phyloP scores from a whole-genome alignment of 2,113 vertebrate species.

The Pipa parva region DNA sequence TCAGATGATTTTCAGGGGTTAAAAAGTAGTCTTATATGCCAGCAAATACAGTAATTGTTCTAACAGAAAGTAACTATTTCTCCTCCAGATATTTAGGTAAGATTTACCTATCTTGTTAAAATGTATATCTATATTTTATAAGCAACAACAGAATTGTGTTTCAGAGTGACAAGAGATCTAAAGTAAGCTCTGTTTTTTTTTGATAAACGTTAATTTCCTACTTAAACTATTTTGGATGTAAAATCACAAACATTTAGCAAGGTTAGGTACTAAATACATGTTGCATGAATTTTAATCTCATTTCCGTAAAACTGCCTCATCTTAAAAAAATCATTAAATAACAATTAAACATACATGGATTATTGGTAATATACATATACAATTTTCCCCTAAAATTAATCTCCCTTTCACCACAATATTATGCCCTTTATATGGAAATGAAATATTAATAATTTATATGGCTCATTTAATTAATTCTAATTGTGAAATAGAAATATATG shows the following conservation, averaged over 20 bases:
- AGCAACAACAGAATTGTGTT: constrained; percentile 53
- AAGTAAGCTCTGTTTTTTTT: constrained; percentile 52
- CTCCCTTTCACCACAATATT: constrained; percentile 18
- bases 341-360: constrained; percentile 56
- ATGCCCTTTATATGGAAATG: constrained; percentile 9
- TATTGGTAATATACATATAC: constrained; percentile 50
- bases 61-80: no score
- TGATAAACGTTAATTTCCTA: constrained; percentile 60
- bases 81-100: no score
- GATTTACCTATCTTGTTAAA: constrained; percentile 54
- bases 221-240: constrained; percentile 60
- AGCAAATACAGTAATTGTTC: no score
- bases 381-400: constrained; percentile 52
- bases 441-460: constrained; percentile 17
- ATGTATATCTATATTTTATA: constrained; percentile 57
- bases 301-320: constrained; percentile 46
- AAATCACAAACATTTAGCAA: constrained; percentile 54
- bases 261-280: constrained; percentile 51
- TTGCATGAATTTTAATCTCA: constrained; percentile 46
- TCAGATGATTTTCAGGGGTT: no score
- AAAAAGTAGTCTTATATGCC: no score
- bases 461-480: constrained; percentile 21
- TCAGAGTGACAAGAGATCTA: constrained; percentile 58
- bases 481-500: constrained; percentile 12
- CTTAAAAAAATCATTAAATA: constrained; percentile 56